Conservation (phyloP, 2,797 vertebrate genomes). For the Gorsachius magnificus region DNA sequence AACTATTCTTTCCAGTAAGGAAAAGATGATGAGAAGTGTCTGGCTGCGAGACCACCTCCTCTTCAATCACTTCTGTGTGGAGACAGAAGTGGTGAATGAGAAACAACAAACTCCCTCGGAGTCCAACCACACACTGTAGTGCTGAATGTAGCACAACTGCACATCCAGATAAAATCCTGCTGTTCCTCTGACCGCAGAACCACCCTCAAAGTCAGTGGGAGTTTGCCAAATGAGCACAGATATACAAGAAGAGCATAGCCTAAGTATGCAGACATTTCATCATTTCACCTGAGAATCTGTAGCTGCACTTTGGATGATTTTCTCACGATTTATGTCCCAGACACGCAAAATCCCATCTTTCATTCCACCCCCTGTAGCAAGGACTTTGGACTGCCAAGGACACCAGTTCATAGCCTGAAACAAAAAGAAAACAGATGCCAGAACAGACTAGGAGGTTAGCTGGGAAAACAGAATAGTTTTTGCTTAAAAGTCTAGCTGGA, state of each 20-base stretch:
- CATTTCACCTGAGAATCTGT: conserved; percentile 82
- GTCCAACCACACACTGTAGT: not conserved
- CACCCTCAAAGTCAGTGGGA: not conserved
- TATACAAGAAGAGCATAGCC: not conserved
- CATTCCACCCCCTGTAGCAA: conserved; percentile 81
- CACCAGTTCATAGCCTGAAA: conserved; percentile 81
- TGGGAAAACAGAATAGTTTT: not conserved
- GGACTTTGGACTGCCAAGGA: conserved; percentile 78
- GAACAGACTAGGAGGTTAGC: not conserved
- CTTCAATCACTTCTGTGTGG: not conserved
- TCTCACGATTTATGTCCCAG: conserved; percentile 76
- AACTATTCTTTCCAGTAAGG: not conserved
- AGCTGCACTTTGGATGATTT: conserved; percentile 68
- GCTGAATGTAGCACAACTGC: not conserved
- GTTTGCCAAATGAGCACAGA: not conserved
- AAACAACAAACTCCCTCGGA: not conserved
- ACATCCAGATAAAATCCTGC: not conserved
- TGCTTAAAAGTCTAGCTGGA: not conserved
- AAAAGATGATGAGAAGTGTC: not conserved
- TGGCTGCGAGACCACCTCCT: not conserved
- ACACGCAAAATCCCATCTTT: conserved; percentile 79
- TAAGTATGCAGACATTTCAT: conserved; percentile 12
- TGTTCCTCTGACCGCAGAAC: not conserved
- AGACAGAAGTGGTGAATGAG: not conserved
- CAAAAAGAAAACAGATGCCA: not conserved